Evolutionary conservation across 2,888 invertebrate species (phyloP), one percentile per base, ranked within the genome.

Genomic region (Nephrotoma guestfalica): DNA sequence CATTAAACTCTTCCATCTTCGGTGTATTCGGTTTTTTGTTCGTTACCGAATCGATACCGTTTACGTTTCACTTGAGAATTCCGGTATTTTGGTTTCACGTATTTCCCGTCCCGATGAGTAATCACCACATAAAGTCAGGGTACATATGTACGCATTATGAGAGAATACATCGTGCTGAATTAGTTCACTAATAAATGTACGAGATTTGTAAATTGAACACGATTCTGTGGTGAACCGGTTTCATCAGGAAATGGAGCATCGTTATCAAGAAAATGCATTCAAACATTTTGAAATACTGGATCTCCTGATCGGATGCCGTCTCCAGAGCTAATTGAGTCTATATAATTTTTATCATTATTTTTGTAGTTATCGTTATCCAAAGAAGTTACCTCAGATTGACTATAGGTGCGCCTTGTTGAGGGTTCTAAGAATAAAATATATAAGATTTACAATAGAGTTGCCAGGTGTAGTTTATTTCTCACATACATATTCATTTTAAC

Each of bases 91-190:
- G 85, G 2, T 51, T 86, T 15, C 86, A 88, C 0, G 89, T 88
- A 13, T 88, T 88, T 13, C 89, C 88, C 30, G 89, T 89, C 89
- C 91, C 87, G 89, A 88, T 89, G 87, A 94, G 90, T 45, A 96
- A 92, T 96, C 96, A 88, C 99, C 99, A 89, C 99, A 94, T 0
- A 99, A 98, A 88, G 99, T 99, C 42, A 99, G 93, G 0, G 98
- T 98, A 90, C 98, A 98, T 96, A 99, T 97, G 90, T 99, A 99
- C 0, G 97, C 96, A 91, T 99, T 99, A 90, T 99, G 99, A 0
- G 98, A 98, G 92, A 99, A 99, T 3, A 99, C 97, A 90, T 99
- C 99, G 87, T 97, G 95, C 2, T 98, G 94, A 87, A 99, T 97
- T 57, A 99, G 93, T 90, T 99, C 99, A 87, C 97, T 96, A 91